Evolutionary conservation across 2,113 vertebrate genomes (phyloP).

Genomic region (Corythornis vintsioides): DNA sequence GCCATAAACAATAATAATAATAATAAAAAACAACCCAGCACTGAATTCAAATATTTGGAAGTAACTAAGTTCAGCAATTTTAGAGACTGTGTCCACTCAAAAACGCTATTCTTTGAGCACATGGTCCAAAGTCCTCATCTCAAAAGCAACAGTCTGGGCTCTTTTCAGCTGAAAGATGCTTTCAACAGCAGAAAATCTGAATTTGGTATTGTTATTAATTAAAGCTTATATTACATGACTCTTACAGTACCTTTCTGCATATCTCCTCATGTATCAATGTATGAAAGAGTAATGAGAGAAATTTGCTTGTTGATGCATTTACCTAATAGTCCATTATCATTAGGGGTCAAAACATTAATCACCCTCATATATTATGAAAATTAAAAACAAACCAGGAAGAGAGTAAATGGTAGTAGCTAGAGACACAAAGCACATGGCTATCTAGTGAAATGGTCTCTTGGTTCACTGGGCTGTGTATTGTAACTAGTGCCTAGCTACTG

Average conservation of each 20-base stretch:
- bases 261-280: not conserved
- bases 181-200: not conserved
- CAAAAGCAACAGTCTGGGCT: not conserved
- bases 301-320: conserved; percentile 18
- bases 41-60: not conserved
- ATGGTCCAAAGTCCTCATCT: not conserved
- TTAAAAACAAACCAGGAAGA: not conserved
- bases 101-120: not conserved
- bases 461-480: not conserved
- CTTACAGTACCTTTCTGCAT: not conserved
- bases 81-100: not conserved
- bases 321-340: conserved; percentile 41
- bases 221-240: not conserved
- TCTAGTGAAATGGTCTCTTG: not conserved
- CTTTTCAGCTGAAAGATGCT: not conserved
- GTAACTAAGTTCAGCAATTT: not conserved
- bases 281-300: conserved; percentile 32
- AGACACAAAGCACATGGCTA: not conserved
- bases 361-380: not conserved
- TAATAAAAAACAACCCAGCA: not conserved
- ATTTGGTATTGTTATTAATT: not conserved
- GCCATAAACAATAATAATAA: too few species aligned
- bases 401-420: not conserved
- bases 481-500: not conserved
- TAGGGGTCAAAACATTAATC: conserved; percentile 46